Percentiles rank a stretch among this genome's conserved stretches.
These are phyloP conservation scores for Brachylomia viminalis DNA, from an alignment of 2,888 invertebrate genomes.

Conservation along the genomic window DNA sequence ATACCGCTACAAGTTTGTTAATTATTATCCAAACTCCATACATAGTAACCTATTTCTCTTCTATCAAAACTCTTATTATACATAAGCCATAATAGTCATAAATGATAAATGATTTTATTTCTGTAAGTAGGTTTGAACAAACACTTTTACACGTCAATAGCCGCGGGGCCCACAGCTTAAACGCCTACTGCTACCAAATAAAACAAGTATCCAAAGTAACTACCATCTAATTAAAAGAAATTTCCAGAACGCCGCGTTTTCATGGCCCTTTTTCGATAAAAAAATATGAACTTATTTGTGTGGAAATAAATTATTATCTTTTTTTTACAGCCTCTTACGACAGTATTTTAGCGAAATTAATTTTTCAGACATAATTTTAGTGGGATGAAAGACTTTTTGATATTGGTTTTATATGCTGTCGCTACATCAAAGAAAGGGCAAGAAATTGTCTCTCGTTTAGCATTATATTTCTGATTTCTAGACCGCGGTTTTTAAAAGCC, in stretches of 20 bases:
- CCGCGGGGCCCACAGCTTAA: too few relatives aligned
- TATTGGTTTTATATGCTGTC: conserved; percentile 21
- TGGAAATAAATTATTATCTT: conserved; percentile 41
- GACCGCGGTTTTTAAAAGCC: not conserved
- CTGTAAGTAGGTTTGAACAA: too few relatives aligned
- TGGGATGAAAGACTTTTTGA: conserved; percentile 33
- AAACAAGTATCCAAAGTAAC: conserved; percentile 1
- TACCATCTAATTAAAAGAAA: conserved; percentile 48
- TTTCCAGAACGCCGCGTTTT: conserved; percentile 20
- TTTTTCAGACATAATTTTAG: conserved; percentile 30
- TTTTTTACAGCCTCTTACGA: conserved; percentile 25
- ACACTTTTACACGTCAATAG: too few relatives aligned
- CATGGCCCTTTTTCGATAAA: conserved; percentile 32
- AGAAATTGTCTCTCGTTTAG: not conserved
- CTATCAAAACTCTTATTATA: too few relatives aligned
- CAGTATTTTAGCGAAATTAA: conserved; percentile 61
- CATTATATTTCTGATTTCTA: not conserved
- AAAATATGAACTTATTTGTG: conserved; percentile 44
- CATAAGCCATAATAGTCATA: too few relatives aligned
- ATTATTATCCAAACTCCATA: too few relatives aligned
- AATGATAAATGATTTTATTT: too few relatives aligned
- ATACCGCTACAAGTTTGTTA: too few relatives aligned
- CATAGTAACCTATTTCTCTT: too few relatives aligned
- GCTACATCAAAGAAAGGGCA: not conserved
- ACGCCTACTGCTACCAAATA: not conserved